Evolutionary conservation across 2,113 vertebrate genomes (phyloP).

Genomic region (Bos indicus): DNA sequence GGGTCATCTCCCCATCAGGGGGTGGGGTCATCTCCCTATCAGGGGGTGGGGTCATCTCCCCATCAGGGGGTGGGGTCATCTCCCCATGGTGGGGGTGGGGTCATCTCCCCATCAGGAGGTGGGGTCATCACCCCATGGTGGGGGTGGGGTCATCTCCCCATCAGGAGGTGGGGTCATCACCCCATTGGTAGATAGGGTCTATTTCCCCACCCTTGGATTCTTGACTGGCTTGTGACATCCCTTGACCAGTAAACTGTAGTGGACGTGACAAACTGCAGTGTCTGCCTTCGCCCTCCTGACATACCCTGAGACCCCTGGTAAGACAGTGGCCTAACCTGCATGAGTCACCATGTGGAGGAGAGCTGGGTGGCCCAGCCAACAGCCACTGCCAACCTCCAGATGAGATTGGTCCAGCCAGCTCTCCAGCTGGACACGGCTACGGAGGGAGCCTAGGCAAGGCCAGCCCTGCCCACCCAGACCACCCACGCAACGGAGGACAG

Average conservation of each 20-base stretch:
- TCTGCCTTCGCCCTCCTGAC: not conserved
- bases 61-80: no score
- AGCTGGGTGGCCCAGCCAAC: not conserved
- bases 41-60: no score
- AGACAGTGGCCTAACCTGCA: not conserved
- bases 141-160: no score
- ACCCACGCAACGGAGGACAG: not conserved
- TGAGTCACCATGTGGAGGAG: not conserved
- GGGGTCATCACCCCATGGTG: no score
- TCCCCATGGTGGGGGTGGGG: no score
- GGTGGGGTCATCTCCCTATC: no score
- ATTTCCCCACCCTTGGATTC: not conserved
- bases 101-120: no score
- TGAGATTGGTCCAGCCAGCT: no score
- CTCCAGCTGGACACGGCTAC: not conserved
- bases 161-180: not conserved
- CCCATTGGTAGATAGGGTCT: not conserved
- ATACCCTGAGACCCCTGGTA: not conserved
- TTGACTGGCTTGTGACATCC: not conserved
- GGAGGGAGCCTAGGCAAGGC: not conserved
- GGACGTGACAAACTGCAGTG: not conserved
- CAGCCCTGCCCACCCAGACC: not conserved
- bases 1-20: rapidly evolving
- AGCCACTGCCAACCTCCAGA: not conserved
- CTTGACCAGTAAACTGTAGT: not conserved